These are phyloP conservation scores for Paralvinella palmiformis DNA, from an alignment of 1,140 invertebrate genomes.

Conservation along the genomic window DNA sequence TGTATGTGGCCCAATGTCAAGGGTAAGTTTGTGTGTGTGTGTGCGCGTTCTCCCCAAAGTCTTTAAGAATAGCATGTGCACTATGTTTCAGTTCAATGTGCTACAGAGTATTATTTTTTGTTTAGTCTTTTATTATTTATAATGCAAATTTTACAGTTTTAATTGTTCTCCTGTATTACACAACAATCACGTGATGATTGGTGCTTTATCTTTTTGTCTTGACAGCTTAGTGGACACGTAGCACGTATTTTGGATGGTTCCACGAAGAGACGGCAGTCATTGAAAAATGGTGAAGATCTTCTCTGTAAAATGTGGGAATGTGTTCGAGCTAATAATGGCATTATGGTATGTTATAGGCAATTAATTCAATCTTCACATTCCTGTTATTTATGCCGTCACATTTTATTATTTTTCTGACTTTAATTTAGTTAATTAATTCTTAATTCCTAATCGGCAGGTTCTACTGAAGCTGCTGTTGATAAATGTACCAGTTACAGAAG, in stretches of 20 bases:
- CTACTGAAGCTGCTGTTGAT: conserved; percentile 71
- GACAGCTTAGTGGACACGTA: background rate
- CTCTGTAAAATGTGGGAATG: conserved; percentile 89
- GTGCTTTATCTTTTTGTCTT: too few relatives aligned
- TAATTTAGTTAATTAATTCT: background rate
- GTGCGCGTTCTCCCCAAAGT: too few relatives aligned
- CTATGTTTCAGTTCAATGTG: too few relatives aligned
- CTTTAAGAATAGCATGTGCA: too few relatives aligned
- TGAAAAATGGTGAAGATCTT: conserved; percentile 74
- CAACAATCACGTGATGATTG: too few relatives aligned
- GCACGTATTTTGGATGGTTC: conserved; percentile 38
- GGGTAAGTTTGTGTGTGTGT: conserved; percentile 64
- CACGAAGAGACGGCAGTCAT: conserved; percentile 66
- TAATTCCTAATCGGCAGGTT: conserved; percentile 37
- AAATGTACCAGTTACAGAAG: conserved; percentile 93
- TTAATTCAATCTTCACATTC: background rate
- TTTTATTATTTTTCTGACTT: too few relatives aligned
- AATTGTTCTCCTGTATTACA: too few relatives aligned
- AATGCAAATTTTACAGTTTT: too few relatives aligned
- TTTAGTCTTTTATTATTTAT: too few relatives aligned
- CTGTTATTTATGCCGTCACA: background rate
- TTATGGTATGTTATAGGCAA: conserved; percentile 64
- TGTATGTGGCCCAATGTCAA: conserved; percentile 81
- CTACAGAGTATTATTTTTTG: too few relatives aligned
- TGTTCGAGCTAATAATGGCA: conserved; percentile 88